Conservation (phyloP, 1,140 invertebrate species). For the Eupeodes corollae region DNA sequence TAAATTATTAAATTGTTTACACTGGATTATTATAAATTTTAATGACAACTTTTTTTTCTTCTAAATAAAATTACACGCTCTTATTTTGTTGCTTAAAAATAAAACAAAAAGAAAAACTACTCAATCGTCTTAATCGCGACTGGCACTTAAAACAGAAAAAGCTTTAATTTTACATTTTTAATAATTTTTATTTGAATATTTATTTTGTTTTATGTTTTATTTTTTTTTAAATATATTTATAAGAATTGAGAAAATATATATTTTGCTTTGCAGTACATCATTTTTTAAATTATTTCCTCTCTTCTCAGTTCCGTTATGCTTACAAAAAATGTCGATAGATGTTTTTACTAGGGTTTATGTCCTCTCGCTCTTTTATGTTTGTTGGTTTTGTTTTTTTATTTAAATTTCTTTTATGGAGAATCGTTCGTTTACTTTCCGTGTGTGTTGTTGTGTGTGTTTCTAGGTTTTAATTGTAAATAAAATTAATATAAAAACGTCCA, state of each 20-base stretch:
- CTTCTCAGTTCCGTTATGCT: neutral
- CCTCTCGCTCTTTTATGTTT: neutral
- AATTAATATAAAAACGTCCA: conserved; percentile 23
- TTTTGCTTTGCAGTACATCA: neutral
- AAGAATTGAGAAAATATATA: neutral
- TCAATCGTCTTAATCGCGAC: too few species aligned
- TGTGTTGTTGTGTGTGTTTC: neutral
- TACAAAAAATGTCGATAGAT: neutral
- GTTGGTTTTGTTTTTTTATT: too few species aligned
- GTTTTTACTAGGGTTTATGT: neutral
- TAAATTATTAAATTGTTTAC: neutral
- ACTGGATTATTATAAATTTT: neutral
- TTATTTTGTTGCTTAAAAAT: too few species aligned
- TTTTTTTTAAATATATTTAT: neutral
- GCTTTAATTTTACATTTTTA: neutral
- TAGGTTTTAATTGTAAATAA: conserved; percentile 14
- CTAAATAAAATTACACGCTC: too few species aligned
- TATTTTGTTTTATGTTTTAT: neutral
- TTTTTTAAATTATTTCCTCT: neutral
- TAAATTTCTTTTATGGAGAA: neutral
- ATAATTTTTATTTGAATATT: neutral
- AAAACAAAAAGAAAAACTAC: too few species aligned
- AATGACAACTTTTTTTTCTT: neutral
- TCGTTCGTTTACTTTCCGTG: too few species aligned
- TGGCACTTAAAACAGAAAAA: neutral